A percentile compares a stretch with the other conserved stretches of the same genome.
Conservation (phyloP, 2,797 vertebrate genomes). For the Eleutherodactylus coqui region DNA sequence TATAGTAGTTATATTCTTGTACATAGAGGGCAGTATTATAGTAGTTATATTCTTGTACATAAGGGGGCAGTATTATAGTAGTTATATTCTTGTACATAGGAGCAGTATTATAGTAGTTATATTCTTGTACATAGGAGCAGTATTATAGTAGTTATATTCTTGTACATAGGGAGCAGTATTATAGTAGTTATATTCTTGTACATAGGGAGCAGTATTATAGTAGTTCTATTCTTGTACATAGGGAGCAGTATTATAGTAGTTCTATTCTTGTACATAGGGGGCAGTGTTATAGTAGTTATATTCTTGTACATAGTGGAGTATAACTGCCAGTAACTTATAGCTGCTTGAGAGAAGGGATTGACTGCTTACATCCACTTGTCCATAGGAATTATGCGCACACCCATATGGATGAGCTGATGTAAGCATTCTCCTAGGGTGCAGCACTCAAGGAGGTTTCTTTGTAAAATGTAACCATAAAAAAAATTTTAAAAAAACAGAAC, state of each 20-base stretch:
- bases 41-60: slow-evolving; percentile 2
- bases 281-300: slow-evolving; percentile 17
- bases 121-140: not conserved
- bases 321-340: slow-evolving; percentile 23
- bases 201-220: slow-evolving; percentile 8
- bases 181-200: slow-evolving; percentile 24
- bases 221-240: slow-evolving; percentile 19
- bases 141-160: slow-evolving; percentile 13
- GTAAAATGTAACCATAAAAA: no score
- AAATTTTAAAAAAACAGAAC: no score
- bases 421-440: no score
- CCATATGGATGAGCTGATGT: no score
- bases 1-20: slow-evolving; percentile 8
- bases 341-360: no score
- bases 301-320: slow-evolving; percentile 10
- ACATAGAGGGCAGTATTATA: not conserved
- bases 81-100: slow-evolving; percentile 3
- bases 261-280: slow-evolving; percentile 15
- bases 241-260: slow-evolving; percentile 25
- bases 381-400: no score
- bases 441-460: no score
- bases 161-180: slow-evolving; percentile 4
- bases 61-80: not conserved
- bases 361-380: no score
- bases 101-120: slow-evolving; percentile 1